Evolutionary conservation across 2,797 vertebrate species (phyloP), one percentile per base, ranked within the genome.

Genomic region (Danio aesculapii): DNA sequence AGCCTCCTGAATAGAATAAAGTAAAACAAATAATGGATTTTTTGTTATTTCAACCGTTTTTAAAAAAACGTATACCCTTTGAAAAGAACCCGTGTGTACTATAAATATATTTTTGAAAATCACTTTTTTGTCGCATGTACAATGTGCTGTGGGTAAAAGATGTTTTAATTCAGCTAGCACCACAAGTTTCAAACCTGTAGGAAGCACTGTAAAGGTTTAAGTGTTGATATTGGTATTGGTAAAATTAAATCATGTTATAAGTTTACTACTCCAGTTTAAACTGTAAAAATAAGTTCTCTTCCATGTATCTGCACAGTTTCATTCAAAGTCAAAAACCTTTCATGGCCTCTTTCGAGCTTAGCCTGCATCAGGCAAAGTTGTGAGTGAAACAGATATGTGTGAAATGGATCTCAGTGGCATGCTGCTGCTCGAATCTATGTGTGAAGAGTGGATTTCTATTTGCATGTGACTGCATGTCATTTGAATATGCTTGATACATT

Each of bases 321-420:
- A 21, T 66, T 44, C 66, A 47, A 47, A 44, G 39, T 19, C 41
- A 63, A 21, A 16, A 80, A 46, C 61, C 53, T 53, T 30, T 52
- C 19, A 52, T 52, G 49, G 59, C 50, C 21, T 8, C 69, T 80
- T 41, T 67, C 10, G 1, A 68, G 59, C 44, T 6, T 21, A 17
- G 57, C 21, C 61, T 69, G 59, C 47, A 9, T 84, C 57, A 46
- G 79, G 82, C 90, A 87, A 88, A 89, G 86, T 87, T 82, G 88
- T 87, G 89, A 19, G 84, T 78, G 75, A 83, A 43, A 88, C 90
- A 78, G 88, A 88, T 90, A 91, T 84, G 91, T 94, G 92, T 88
- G 91, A 94, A 93, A 91, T 93, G 90, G 93, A 87, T 90, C 75
- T 90, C 90, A 84, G 90, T 87, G 89, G 77, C 91, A 89, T 90